Percentiles rank a stretch among this genome's conserved stretches.
These are phyloP conservation scores for Colaptes auratus DNA, from an alignment of 2,113 vertebrate species.

Conservation along the genomic window DNA sequence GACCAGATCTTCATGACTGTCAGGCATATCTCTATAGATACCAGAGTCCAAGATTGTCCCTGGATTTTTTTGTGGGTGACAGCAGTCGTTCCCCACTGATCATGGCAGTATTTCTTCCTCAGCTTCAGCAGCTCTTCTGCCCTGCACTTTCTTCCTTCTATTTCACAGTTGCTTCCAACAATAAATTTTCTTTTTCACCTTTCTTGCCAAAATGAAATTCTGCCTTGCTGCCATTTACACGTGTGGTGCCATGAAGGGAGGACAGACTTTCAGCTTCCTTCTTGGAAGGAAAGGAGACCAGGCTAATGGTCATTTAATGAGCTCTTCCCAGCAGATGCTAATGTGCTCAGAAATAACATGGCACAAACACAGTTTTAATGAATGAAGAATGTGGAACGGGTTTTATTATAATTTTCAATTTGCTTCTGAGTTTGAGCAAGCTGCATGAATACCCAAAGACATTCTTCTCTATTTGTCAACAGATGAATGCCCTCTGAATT, in stretches of 20 bases:
- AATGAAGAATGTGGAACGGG: conserved; percentile 33
- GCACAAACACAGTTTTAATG: conserved; percentile 36
- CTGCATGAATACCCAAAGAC: conserved; percentile 11
- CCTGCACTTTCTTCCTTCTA: neutral
- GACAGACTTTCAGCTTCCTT: neutral
- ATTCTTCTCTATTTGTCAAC: conserved; percentile 59
- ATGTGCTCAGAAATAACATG: conserved; percentile 26
- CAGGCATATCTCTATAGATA: neutral
- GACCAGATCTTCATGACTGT: neutral
- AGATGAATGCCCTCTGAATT: conserved; percentile 52
- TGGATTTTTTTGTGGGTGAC: neutral
- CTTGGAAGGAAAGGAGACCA: conserved; percentile 22
- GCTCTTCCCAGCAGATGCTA: conserved; percentile 27
- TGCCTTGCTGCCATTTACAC: neutral
- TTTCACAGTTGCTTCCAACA: neutral
- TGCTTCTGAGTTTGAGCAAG: conserved; percentile 21
- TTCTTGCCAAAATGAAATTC: neutral
- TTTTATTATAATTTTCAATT: conserved; percentile 56
- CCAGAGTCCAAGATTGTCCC: neutral
- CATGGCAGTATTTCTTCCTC: neutral
- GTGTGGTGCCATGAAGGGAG: neutral
- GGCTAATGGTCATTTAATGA: conserved; percentile 40
- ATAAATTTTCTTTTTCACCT: neutral
- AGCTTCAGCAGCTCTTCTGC: neutral
- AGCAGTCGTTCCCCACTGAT: neutral